Percentiles rank a stretch among this genome's conserved stretches.
phyloP scores from a whole-genome alignment of 2,113 vertebrate species.

The Oreotrochilus melanogaster region DNA sequence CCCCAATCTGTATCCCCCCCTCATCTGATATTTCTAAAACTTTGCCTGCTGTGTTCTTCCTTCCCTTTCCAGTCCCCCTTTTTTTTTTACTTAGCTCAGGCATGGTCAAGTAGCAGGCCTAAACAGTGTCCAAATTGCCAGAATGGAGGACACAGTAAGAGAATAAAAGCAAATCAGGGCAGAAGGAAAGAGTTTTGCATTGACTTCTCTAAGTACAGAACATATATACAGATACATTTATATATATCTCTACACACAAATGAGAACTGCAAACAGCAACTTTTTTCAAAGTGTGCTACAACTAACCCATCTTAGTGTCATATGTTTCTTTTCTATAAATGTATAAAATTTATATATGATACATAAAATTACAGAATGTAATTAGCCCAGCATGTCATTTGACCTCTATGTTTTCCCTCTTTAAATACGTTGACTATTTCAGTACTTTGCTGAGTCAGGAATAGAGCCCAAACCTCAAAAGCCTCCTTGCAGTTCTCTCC shows the following conservation, averaged over 20 bases:
- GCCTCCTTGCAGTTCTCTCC: conserved; percentile 22
- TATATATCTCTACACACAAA: not conserved
- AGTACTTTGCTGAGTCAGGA: conserved; percentile 16
- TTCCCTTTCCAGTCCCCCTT: not conserved
- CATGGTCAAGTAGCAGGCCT: not conserved
- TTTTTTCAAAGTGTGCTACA: not conserved
- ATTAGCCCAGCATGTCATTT: not conserved
- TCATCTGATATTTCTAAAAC: not conserved
- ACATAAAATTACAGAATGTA: not conserved
- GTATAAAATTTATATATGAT: not conserved
- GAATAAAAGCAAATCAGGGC: not conserved
- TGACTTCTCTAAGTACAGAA: not conserved
- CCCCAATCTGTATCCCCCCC: not conserved
- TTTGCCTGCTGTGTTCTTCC: not conserved
- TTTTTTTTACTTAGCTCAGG: not conserved
- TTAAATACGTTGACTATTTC: conserved; percentile 23
- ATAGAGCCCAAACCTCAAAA: conserved; percentile 9
- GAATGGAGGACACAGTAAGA: not conserved
- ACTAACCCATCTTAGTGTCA: not conserved
- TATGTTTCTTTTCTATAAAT: not conserved
- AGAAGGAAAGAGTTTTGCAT: not conserved
- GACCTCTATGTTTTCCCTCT: conserved; percentile 18
- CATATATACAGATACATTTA: not conserved
- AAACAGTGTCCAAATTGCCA: not conserved
- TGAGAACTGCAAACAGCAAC: not conserved